Percentiles rank a stretch among this genome's conserved stretches.
Evolutionary conservation across 2,797 vertebrate species (phyloP).

Genomic region (Mormyrops boulengeri): DNA sequence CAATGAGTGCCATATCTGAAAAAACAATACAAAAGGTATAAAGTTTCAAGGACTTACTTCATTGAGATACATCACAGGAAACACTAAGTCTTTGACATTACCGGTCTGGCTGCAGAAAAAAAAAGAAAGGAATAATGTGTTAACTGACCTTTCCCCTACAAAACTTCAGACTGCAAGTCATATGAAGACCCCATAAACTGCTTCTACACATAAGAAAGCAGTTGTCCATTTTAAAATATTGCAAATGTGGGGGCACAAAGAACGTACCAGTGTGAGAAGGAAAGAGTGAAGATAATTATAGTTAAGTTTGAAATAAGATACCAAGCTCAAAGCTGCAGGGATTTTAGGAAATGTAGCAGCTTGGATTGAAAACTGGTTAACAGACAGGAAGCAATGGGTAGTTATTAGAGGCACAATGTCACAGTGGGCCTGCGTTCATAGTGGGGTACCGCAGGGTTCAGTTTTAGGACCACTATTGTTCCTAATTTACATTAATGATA

Average conservation of each 20-base stretch:
- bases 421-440: too few species aligned
- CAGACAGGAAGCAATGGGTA: too few species aligned
- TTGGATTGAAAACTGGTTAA: too few species aligned
- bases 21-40: conserved; percentile 8
- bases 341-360: too few species aligned
- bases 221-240: background rate
- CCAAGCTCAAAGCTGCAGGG: too few species aligned
- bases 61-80: conserved; percentile 85
- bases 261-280: background rate
- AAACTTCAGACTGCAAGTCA: background rate
- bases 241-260: background rate
- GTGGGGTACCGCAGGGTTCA: too few species aligned
- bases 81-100: conserved; percentile 68
- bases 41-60: conserved; percentile 66
- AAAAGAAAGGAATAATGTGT: background rate
- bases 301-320: background rate
- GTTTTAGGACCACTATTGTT: too few species aligned
- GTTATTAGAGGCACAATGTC: too few species aligned
- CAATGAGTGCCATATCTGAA: background rate
- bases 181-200: background rate
- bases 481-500: too few species aligned
- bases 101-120: conserved; percentile 64
- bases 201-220: background rate
- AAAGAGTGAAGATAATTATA: background rate
- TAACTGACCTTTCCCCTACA: conserved; percentile 5